Base-by-base conservation (phyloP, 2,113 vertebrate genomes). In the Myotis brandtii region DNA sequence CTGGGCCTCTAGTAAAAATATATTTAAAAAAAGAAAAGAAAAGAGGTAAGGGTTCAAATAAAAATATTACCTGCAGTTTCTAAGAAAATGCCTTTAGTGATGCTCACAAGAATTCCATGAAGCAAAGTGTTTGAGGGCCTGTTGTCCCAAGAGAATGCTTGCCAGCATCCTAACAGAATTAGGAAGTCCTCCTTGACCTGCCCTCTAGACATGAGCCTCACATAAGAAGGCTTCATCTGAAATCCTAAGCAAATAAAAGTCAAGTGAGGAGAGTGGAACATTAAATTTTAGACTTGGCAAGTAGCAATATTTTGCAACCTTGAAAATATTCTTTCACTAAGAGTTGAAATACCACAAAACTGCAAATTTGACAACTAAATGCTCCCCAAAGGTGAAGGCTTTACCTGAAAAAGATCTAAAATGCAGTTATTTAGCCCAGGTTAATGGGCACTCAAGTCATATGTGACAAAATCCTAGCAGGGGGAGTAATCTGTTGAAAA, bases 151-250 rank as follows among this genome's bases (percentile, higher is more conserved):
- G 0, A 0, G 48, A 86, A 85, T 0, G 12, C 67, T 96, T 91
- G 98, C 97, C 98, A 97, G 97, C 37, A 97, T 97, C 97, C 97
- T 98, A 97, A 97, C 94, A 92, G 97, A 98, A 96, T 96, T 98
- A 97, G 97, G 98, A 98, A 98, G 98, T 97, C 91, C 87, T 97
- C 94, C 95, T 95, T 94, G 82, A 94, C 86, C 86, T 96, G 96
- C 98, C 97, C 96, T 94, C 92, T 96, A 97, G 98, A 98, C 96
- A 97, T 70, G 95, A 98, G 96, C 67, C 73, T 79, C 85, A 98
- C 98, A 98, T 98, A 98, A 97, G 96, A 97, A 97, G 96, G 94
- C 84, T 98, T 98, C 97, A 97, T 97, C 54, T 88, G 96, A 97
- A 97, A 97, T 95, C 86, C 0, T 1, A 95, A 96, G 97, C 97